phyloP scores from a whole-genome alignment of 37 sponge, comb jelly and placozoan genomes.

The Haliclona indistincta region DNA sequence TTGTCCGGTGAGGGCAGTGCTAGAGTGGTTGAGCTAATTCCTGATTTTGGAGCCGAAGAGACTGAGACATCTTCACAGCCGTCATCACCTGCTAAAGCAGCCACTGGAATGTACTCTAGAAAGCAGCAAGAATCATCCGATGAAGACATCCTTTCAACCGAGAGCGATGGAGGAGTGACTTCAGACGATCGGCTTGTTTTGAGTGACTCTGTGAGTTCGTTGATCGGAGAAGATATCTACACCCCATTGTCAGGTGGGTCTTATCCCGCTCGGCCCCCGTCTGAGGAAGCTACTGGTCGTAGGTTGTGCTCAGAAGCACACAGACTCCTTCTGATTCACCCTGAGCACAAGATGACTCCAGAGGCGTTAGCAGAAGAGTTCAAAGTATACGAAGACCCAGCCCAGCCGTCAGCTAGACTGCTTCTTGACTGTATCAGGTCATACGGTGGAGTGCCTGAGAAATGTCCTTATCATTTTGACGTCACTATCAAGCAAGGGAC shows the following conservation, averaged over 20 bases:
- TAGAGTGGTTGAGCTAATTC: no score
- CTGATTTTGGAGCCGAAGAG: no score
- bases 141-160: no score
- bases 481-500: background rate
- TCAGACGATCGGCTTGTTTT: no score
- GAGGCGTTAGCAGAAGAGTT: constrained; percentile 41
- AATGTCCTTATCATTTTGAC: background rate
- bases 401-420: constrained; percentile 14
- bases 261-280: background rate
- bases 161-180: no score
- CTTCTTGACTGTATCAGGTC: constrained; percentile 25
- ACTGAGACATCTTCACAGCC: no score
- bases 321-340: constrained; percentile 46
- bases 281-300: constrained; percentile 9
- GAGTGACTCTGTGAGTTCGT: no score
- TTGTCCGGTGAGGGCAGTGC: no score
- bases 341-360: constrained; percentile 59
- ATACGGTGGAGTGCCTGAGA: background rate
- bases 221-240: no score
- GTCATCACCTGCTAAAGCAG: background rate
- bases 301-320: constrained; percentile 59
- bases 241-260: no score
- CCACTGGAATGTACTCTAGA: background rate
- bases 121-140: no score
- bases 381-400: constrained; percentile 28